phyloP scores from a whole-genome alignment of 2,113 vertebrate genomes.

The Mystacornis crossleyi region DNA sequence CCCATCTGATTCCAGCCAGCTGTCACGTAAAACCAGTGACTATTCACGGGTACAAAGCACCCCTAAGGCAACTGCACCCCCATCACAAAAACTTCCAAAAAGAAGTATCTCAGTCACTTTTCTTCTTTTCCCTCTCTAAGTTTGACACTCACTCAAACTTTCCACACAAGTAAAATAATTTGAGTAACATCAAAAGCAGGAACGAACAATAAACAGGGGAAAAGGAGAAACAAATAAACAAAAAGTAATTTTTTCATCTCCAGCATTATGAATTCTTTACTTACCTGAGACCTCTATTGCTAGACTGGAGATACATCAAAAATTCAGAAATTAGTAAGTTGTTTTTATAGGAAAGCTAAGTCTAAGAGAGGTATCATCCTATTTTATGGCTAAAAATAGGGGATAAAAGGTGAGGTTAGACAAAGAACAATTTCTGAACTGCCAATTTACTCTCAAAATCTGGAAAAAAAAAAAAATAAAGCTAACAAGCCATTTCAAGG shows the following conservation, averaged over 20 bases:
- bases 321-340: neutral
- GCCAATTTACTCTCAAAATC: neutral
- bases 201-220: neutral
- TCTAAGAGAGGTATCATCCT: neutral
- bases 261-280: neutral
- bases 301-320: neutral
- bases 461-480: neutral
- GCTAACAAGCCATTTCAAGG: neutral
- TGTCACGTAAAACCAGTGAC: neutral
- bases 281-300: neutral
- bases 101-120: neutral
- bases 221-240: neutral
- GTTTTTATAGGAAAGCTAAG: neutral
- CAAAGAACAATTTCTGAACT: neutral
- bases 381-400: neutral
- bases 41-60: neutral
- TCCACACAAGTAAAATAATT: neutral
- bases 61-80: neutral
- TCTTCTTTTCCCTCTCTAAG: neutral
- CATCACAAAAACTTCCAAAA: neutral
- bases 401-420: neutral
- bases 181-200: neutral
- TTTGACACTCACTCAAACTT: neutral
- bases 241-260: neutral
- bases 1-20: neutral